phyloP scores from a whole-genome alignment of 2,113 vertebrate species.

The Tychaedon coryphoeus region DNA sequence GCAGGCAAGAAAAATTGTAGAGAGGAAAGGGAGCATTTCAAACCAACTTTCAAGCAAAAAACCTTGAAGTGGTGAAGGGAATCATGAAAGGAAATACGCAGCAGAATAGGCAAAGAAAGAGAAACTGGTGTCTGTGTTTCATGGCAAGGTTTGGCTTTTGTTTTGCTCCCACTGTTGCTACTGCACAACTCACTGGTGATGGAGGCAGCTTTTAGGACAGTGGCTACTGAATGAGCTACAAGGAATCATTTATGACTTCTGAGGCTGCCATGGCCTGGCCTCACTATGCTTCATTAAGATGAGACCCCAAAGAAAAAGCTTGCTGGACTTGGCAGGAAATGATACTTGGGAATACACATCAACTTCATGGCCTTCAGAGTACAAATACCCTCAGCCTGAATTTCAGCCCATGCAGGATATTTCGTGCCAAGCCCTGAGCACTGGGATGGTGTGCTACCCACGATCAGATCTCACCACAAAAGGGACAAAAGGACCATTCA shows the following conservation, averaged over 20 bases:
- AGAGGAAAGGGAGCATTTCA: not conserved
- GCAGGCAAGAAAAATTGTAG: not conserved
- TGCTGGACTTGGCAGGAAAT: not conserved
- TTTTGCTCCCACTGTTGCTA: not conserved
- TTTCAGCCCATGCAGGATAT: accelerated
- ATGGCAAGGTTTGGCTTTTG: not conserved
- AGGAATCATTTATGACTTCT: not conserved
- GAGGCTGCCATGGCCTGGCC: not conserved
- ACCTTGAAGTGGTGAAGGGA: not conserved
- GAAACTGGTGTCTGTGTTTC: not conserved
- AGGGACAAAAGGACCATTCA: not conserved
- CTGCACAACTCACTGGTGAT: not conserved
- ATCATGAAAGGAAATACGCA: not conserved
- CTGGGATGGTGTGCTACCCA: not conserved
- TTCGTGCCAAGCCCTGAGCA: not conserved
- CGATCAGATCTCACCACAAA: not conserved
- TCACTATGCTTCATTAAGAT: not conserved
- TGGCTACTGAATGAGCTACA: not conserved
- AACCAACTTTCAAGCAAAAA: not conserved
- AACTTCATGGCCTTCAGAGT: not conserved
- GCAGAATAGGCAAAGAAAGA: not conserved
- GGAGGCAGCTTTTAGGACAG: not conserved
- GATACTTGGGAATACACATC: not conserved
- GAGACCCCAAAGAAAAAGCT: not conserved
- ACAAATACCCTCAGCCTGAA: not conserved